Evolutionary conservation across 2,113 vertebrate species (phyloP).

Genomic region (Caracal caracal): DNA sequence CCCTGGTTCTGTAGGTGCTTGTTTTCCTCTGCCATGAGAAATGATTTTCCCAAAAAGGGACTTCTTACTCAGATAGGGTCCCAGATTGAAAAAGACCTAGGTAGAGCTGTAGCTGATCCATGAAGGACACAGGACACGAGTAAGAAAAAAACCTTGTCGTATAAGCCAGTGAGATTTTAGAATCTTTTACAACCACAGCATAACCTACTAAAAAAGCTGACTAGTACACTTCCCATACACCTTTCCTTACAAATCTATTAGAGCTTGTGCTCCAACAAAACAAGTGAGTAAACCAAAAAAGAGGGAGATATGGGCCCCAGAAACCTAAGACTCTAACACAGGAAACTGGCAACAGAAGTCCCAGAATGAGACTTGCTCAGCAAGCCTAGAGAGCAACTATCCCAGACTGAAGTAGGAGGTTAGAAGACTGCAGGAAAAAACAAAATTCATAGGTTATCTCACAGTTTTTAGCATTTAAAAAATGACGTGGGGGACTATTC

Average conservation of each 20-base stretch:
- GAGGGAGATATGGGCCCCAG: neutral
- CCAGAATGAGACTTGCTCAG: neutral
- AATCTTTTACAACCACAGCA: neutral
- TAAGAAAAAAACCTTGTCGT: neutral
- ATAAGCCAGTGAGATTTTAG: neutral
- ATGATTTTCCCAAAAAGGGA: neutral
- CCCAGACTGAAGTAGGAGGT: neutral
- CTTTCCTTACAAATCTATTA: neutral
- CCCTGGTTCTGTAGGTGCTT: neutral
- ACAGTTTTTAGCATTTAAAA: neutral
- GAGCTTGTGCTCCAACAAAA: neutral
- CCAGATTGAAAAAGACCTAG: neutral
- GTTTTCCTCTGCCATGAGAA: neutral
- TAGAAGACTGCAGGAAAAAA: neutral
- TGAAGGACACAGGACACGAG: neutral
- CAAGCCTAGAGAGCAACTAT: neutral
- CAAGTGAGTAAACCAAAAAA: neutral
- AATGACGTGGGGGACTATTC: neutral
- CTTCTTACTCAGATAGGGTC: neutral
- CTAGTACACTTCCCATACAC: neutral
- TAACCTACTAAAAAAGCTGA: neutral
- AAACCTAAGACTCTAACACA: neutral
- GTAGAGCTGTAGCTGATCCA: neutral
- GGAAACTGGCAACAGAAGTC: neutral
- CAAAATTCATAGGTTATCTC: neutral